Base-by-base conservation (phyloP, 2,888 invertebrate species). In the Aspidiotus rigidus region DNA sequence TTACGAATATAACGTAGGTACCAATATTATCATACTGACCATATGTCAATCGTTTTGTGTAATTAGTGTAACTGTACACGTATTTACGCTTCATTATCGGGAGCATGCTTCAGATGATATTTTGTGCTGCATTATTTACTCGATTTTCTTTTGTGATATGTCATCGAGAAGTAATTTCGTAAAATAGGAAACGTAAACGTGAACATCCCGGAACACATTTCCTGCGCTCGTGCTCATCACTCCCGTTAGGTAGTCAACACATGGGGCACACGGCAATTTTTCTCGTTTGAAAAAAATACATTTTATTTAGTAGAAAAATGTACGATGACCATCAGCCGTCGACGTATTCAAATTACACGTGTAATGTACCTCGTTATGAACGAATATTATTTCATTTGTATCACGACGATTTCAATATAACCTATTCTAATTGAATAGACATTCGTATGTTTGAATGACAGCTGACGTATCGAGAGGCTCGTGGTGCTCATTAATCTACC, bases 141-240 rank as follows among this genome's bases (percentile, higher is more conserved):
- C 28, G n/a, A 49, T 49, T 49, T 49, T 49, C 49, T 49, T 13
- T 49, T 49, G n/a, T 49, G 49, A 49, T 49, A n/a, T 49, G 49
- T 49, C 49, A 49, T 49, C 49, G 49, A 49, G 10, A 49, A 49
- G 49, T 49, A n/a, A 11, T 49, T n/a, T 49, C n/a, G 49, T 13
- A 49, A 49, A 49, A 49, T 49, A n/a, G 49, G 49, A 49, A 49
- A 49, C n/a, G 49, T 49, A 49, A 49, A 49, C 49, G 49, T n/a
- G 10, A n/a, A 49, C n/a, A 49, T 49, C 49, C 49, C 6, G 49
- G 10, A 49, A 13, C 49, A 49, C 49, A 49, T n/a, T 49, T 49
- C 49, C 49, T 11, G 28, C 28, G 28, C 28, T 28, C 28, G 28
- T 28, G 28, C 11, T 49, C 49, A n/a, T 11, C n/a, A n/a, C 10